Base-by-base conservation (phyloP, 1,140 invertebrate species). In the Sarcophaga bullata region DNA sequence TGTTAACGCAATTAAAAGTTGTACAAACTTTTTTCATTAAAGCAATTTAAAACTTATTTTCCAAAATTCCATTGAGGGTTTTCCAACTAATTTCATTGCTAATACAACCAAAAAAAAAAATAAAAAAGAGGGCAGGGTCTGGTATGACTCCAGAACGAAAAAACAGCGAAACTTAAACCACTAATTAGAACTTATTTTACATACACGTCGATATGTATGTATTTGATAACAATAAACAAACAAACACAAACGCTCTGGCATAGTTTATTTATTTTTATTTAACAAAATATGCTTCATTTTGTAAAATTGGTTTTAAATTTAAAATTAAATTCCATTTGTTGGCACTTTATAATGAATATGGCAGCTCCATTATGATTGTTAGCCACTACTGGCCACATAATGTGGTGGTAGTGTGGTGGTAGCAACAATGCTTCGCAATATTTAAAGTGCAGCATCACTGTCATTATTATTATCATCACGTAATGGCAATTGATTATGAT, bases 341-440 rank as follows among this genome's bases (percentile, higher is more conserved):
- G 25, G 25, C 25, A 37, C n/a, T 37, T 37, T 37, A 37, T 37
- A 4, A 4, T 68, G 15, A 37, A 37, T 37, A 68, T 68, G 19
- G n/a, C 19, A 19, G 2, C 62, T 68, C 17, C 62, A 68, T 68
- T 68, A 68, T 17, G 62, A 25, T 68, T 68, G 62, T 6, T 68
- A 8, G 62, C 62, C 62, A 58, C 54, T 37, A 37, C 6, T 68
- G 0, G 62, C 62, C 62, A 58, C 54, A 68, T 68, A 68, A 19
- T 68, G 62, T 68, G 62, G 62, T 68, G 17, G n/a, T n/a, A 15
- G 19, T 68, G 62, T 68, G 62, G 62, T 68, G 17, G n/a, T n/a
- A 15, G 19, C 17, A 68, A 37, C 25, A 37, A 37, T 37, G 25
- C 25, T 37, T 37, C 4, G 25, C 25, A 37, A 4, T 37, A 37